Base-by-base conservation (phyloP, 1,140 invertebrate species). In the Drosophila lacteicornis region DNA sequence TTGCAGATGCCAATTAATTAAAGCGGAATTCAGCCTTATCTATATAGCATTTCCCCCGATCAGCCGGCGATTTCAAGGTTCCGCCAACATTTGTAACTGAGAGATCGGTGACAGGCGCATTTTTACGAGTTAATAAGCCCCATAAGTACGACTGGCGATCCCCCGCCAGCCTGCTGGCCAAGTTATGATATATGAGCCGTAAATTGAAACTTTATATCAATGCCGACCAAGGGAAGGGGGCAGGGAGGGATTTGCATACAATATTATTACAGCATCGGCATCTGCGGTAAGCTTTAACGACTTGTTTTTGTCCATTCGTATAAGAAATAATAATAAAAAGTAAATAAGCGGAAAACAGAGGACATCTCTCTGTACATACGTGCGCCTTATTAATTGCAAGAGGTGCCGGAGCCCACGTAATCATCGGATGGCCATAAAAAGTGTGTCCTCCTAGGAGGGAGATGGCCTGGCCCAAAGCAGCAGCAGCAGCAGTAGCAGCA, bases 181-280 rank as follows among this genome's bases (percentile, higher is more conserved):
- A 80, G 60, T 80, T 90, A 90, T 88, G 85, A 88, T 88, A 88
- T 90, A 88, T 88, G 85, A 88, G 62, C 75, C 84, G 84, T 88
- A 88, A 88, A 88, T 88, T 90, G 84, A 88, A 90, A 88, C 80
- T 88, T 87, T 84, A 87, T 87, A 87, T 88, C 76, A 79, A 79
- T 79, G 76, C 66, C 75, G 67, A 42, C 56, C 45, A 19, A 17
- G 50, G 60, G 43, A 46, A 63, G 76, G 78, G 73, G 17, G 9
- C n/a, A 6, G 13, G 49, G 45, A 77, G 73, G 80, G 78, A 88
- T 88, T 88, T 88, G 81, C 84, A 90, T 90, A 80, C 85, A 77
- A 75, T 84, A 84, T 90, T 90, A 90, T 88, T 88, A 88, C 84
- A 90, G 81, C 84, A 87, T 87, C 83, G 74, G 78, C 55, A 81